Evolutionary conservation across 2,888 invertebrate species (phyloP).

Genomic region (Trichopoda pennipes): DNA sequence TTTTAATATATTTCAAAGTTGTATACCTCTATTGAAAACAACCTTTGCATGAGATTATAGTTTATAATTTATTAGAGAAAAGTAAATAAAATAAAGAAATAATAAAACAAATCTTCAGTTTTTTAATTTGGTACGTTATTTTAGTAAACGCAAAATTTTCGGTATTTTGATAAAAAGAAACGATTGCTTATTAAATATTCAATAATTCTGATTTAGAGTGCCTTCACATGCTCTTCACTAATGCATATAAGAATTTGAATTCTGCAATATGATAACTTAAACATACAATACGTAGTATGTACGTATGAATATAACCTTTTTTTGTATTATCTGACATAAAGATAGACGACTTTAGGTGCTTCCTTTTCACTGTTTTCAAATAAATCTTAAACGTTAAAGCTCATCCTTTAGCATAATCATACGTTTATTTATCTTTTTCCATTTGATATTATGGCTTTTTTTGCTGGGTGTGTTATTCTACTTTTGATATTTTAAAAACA

Average conservation of each 20-base stretch:
- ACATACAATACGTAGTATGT: background rate
- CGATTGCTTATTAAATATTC: too few species aligned
- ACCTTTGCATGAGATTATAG: too few species aligned
- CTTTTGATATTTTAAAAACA: constrained; percentile 11
- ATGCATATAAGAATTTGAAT: background rate
- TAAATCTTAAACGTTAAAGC: constrained; percentile 67
- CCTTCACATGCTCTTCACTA: background rate
- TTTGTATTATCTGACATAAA: constrained; percentile 52
- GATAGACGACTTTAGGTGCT: constrained; percentile 69
- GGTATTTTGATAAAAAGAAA: too few species aligned
- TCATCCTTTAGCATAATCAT: constrained; percentile 36
- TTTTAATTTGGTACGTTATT: too few species aligned
- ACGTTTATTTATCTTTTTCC: constrained; percentile 32
- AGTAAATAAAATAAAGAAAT: too few species aligned
- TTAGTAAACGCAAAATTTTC: too few species aligned
- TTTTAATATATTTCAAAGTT: too few species aligned
- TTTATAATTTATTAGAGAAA: too few species aligned
- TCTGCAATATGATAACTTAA: too few species aligned
- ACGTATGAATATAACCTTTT: background rate
- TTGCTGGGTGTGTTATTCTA: constrained; percentile 17
- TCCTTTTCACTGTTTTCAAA: constrained; percentile 70
- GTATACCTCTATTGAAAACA: too few species aligned
- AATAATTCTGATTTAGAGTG: too few species aligned
- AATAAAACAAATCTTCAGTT: too few species aligned
- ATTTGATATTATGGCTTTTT: constrained; percentile 11